Base-by-base conservation (phyloP, 2,888 invertebrate species). In the Griposia aprilina region DNA sequence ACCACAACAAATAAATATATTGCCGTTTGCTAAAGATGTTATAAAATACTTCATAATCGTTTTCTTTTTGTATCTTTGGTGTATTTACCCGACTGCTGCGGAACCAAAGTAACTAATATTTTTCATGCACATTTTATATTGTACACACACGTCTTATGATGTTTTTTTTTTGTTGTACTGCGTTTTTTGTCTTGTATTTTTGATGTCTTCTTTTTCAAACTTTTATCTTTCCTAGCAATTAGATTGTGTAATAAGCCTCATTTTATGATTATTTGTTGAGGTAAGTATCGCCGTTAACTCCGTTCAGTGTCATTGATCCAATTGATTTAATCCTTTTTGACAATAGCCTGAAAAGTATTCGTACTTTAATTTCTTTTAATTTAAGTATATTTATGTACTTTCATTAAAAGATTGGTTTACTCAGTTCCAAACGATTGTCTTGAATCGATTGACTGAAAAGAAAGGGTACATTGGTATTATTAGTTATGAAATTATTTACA, bases 341-440 rank as follows among this genome's bases (percentile, higher is more conserved):
- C 93, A 92, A 93, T 93, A 90, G 94, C 93, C 96, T 96, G 96
- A 90, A 96, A 96, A 93, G 90, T 92, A 93, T 94, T 93, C 89
- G 93, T 90, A 93, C 89, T 91, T 94, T 89, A 88, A 89, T 93
- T 92, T 92, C 92, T 91, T 91, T 91, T 91, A 88, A 81, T 85
- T 86, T 80, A 77, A 77, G 82, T 71, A 82, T 60, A 75, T 76
- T 26, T 81, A 80, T n/a, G 78, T 83, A 76, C 73, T 82, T 78
- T 87, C 65, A 69, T 72, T 78, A 81, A 77, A 82, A 81, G 63
- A 71, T 75, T 76, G 75, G 73, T 69, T 87, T 89, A 87, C 81
- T 87, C 85, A 89, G 85, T 77, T 87, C 85, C 89, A 87, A 89
- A 84, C 84, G 89, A 89, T 87, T 89, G 88, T 84, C 87, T 88